These are phyloP conservation scores for Eledona agricola DNA, from an alignment of 2,888 invertebrate genomes.

Conservation along the genomic window DNA sequence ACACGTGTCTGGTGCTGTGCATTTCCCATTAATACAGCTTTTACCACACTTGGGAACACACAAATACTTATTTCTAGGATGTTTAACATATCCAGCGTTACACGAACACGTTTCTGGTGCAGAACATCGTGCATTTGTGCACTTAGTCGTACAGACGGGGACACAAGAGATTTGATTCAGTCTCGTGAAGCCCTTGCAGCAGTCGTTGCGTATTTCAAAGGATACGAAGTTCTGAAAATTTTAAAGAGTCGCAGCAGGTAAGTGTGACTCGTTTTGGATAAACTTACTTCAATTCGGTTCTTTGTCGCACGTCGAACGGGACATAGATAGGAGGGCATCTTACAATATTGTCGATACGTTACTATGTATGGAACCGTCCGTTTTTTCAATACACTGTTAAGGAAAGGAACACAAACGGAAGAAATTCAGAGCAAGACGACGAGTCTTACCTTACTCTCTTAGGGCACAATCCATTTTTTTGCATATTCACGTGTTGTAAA, in stretches of 20 bases:
- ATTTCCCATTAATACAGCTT: constrained; percentile 61
- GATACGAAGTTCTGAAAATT: constrained; percentile 8
- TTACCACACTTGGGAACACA: constrained; percentile 38
- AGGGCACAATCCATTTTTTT: constrained; percentile 17
- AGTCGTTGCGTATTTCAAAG: constrained; percentile 3
- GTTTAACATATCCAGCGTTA: constrained; percentile 45
- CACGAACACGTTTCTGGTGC: constrained; percentile 52
- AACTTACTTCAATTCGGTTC: constrained; percentile 6
- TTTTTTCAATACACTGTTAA: no score
- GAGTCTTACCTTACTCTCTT: constrained; percentile 15
- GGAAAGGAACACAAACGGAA: constrained; percentile 1
- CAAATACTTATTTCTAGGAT: constrained; percentile 20
- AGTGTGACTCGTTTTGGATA: background rate
- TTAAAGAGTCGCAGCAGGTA: background rate
- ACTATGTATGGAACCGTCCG: constrained; percentile 3
- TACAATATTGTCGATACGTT: constrained; percentile 1
- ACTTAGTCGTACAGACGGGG: constrained; percentile 5
- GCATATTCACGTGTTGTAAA: background rate
- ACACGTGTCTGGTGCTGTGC: constrained; percentile 57
- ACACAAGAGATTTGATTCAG: background rate
- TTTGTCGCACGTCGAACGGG: constrained; percentile 3
- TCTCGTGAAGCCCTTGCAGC: constrained; percentile 17
- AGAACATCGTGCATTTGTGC: constrained; percentile 55
- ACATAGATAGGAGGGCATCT: background rate
- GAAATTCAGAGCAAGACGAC: background rate